A percentile compares a stretch with the other conserved stretches of the same genome.
These are phyloP conservation scores for Euplexia lucipara DNA, from an alignment of 2,888 invertebrate species.

Conservation along the genomic window DNA sequence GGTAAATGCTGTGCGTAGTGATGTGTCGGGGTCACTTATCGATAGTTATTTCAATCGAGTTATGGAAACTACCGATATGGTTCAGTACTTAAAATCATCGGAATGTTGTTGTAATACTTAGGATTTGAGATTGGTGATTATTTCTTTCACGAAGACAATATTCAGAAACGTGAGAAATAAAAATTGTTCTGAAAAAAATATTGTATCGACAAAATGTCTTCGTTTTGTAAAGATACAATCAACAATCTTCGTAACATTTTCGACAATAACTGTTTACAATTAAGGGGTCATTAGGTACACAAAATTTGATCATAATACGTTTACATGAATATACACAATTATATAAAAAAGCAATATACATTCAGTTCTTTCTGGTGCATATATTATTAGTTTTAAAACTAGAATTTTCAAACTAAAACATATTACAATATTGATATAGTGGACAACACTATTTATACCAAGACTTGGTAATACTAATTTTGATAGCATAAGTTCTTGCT, in stretches of 20 bases:
- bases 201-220: background rate
- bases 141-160: slow-evolving; percentile 10
- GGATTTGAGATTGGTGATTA: slow-evolving; percentile 35
- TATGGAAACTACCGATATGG: slow-evolving; percentile 56
- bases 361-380: slow-evolving; percentile 72
- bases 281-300: slow-evolving; percentile 47
- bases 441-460: slow-evolving; percentile 54
- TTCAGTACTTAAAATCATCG: slow-evolving; percentile 53
- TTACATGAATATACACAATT: slow-evolving; percentile 65
- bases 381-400: slow-evolving; percentile 44
- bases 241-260: slow-evolving; percentile 18
- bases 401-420: slow-evolving; percentile 48
- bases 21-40: slow-evolving; percentile 51
- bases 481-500: slow-evolving; percentile 22
- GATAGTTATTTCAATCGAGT: slow-evolving; percentile 53
- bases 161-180: background rate
- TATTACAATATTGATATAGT: slow-evolving; percentile 53
- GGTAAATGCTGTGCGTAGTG: slow-evolving; percentile 60
- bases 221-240: slow-evolving; percentile 31
- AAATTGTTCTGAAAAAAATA: background rate
- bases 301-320: slow-evolving; percentile 60
- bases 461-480: slow-evolving; percentile 54
- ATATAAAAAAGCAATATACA: slow-evolving; percentile 69
- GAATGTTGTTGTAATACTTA: slow-evolving; percentile 59
- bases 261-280: slow-evolving; percentile 39